Conservation (phyloP, 2,113 vertebrate genomes). For the Lophotis ruficrista region DNA sequence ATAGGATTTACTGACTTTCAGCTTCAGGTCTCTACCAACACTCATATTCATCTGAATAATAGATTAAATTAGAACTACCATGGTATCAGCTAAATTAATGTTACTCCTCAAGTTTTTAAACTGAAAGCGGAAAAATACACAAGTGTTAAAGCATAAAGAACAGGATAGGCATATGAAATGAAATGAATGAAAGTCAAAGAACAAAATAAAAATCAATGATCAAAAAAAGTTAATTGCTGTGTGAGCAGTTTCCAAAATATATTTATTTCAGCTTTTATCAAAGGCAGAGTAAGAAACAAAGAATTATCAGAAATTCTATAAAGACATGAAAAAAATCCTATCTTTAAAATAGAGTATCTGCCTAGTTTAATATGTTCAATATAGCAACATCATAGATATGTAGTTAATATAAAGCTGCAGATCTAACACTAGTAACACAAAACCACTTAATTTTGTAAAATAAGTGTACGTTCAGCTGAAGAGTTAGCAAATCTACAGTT, state of each 20-base stretch:
- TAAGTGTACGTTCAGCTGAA: background rate
- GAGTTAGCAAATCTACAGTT: background rate
- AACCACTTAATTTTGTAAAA: background rate
- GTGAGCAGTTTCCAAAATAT: slow-evolving; percentile 35
- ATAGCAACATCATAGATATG: background rate
- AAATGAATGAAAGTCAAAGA: slow-evolving; percentile 6
- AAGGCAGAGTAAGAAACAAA: slow-evolving; percentile 7
- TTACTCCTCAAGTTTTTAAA: background rate
- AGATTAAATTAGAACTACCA: background rate
- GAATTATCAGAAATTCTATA: slow-evolving; percentile 14
- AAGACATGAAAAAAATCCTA: background rate
- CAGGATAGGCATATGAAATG: background rate
- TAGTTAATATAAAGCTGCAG: background rate
- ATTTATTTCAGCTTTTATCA: background rate
- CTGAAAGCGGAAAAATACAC: background rate
- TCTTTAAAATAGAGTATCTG: background rate
- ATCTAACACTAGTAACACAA: background rate
- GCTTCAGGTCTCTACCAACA: background rate
- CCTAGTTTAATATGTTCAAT: background rate
- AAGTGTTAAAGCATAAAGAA: background rate
- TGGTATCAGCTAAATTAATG: background rate
- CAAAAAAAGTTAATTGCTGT: background rate
- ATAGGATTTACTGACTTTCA: background rate
- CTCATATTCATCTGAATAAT: background rate
- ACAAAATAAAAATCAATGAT: slow-evolving; percentile 32